Percentiles rank a stretch among this genome's conserved stretches.
Conservation (phyloP, 2,888 invertebrate genomes). For the Smittia aterrima region DNA sequence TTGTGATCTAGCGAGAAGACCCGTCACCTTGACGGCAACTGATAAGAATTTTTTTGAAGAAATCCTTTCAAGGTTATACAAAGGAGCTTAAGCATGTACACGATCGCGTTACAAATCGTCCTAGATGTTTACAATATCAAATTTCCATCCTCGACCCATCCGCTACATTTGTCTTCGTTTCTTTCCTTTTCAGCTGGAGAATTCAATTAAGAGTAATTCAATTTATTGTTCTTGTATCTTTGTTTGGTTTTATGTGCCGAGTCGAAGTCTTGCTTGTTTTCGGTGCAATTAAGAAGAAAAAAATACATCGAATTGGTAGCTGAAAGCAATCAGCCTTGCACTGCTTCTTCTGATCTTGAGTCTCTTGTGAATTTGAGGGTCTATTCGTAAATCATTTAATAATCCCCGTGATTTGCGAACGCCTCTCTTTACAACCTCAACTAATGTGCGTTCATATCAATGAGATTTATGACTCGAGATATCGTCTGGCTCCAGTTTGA, state of each 20-base stretch:
- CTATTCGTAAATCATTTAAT: too few species aligned
- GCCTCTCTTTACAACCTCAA: too few species aligned
- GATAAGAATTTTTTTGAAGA: too few species aligned
- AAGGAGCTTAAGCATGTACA: too few species aligned
- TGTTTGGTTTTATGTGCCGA: background rate
- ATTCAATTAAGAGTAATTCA: slow-evolving; percentile 23
- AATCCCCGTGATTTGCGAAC: too few species aligned
- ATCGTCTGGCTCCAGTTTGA: background rate
- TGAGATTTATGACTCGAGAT: slow-evolving; percentile 8
- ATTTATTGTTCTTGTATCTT: slow-evolving; percentile 27
- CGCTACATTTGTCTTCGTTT: slow-evolving; percentile 3
- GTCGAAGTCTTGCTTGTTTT: slow-evolving; percentile 1
- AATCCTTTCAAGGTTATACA: too few species aligned
- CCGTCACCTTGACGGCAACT: too few species aligned
- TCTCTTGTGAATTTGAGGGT: background rate
- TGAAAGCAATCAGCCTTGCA: slow-evolving; percentile 21
- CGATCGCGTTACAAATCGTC: too few species aligned
- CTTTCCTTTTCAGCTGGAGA: background rate
- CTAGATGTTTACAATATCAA: too few species aligned
- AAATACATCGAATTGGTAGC: background rate
- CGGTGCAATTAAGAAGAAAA: slow-evolving; percentile 6
- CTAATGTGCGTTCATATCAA: background rate
- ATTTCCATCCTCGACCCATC: background rate
- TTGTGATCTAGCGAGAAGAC: too few species aligned
- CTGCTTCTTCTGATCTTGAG: slow-evolving; percentile 11